Base-by-base conservation (phyloP, 2,888 invertebrate species). In the Tinea pellionella region DNA sequence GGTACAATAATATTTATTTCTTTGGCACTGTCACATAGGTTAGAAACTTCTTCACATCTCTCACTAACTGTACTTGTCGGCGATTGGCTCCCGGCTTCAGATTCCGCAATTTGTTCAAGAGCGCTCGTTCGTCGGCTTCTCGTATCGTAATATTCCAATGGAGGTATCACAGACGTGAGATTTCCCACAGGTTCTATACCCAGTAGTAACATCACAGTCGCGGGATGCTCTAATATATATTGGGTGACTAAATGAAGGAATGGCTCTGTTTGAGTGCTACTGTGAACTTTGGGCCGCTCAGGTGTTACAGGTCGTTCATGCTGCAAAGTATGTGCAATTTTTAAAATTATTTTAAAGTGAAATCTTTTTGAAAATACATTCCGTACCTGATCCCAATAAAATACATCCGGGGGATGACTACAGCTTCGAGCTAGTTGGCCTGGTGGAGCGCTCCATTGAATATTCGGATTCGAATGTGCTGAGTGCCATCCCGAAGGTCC, bases 381-480 rank as follows among this genome's bases (percentile, higher is more conserved):
- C 12, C 30, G 7, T 32, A 57, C 57, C 32, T 57, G 57, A 57
- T 93, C 93, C 89, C 94, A 93, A 67, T 92, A 92, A 77, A 95
- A 93, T 64, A 94, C 94, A 69, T 95, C 95, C 0, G 95, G 94
- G 0, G 95, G 95, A 80, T 95, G 95, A 1, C 95, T 95, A 61
- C 93, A 93, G 72, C 94, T 92, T 62, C 95, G 89, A 0, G 93
- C 93, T 59, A 95, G 87, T 63, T 90, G 80, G 63, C 88, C 89
- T 2, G 82, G 81, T 3, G 75, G 88, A 59, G 84, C 84, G 65
- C 80, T 89, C 82, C 78, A 90, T 64, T 92, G 91, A 41, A 93
- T 88, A 71, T 93, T 95, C 3, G 95, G 95, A 73, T 95, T 95
- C 62, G 95, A 95, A 72, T 93, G 93, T n/a, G 93, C 94, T 11